Evolutionary conservation across 2,888 invertebrate species (phyloP).

Genomic region (Caenorhabditis sp.): DNA sequence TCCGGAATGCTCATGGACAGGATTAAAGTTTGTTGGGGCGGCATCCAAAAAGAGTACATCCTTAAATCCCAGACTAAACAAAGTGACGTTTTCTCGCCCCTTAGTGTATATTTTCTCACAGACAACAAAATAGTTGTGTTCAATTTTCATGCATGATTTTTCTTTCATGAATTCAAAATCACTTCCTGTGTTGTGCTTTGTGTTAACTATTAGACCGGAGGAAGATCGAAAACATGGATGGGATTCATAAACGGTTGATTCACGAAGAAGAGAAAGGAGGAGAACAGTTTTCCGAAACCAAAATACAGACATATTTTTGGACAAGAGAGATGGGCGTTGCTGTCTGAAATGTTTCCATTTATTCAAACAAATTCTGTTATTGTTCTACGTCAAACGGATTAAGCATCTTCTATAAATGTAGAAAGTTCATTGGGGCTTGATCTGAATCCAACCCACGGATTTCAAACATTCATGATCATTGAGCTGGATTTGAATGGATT

Average conservation of each 20-base stretch:
- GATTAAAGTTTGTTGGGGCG: constrained; percentile 34
- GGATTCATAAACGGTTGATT: too few species aligned
- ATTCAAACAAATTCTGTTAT: constrained; percentile 13
- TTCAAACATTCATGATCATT: constrained; percentile 4
- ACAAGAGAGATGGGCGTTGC: not conserved
- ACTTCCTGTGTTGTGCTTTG: constrained; percentile 12
- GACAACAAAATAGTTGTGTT: constrained; percentile 26
- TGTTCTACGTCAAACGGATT: constrained; percentile 25
- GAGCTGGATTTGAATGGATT: constrained; percentile 8
- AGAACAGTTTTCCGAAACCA: not conserved
- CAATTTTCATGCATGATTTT: constrained; percentile 55
- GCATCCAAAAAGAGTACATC: constrained; percentile 13
- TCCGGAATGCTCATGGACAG: constrained; percentile 2
- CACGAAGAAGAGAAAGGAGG: too few species aligned
- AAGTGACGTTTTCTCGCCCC: constrained; percentile 9
- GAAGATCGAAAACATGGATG: not conserved
- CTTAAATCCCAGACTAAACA: constrained; percentile 7
- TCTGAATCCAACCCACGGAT: constrained; percentile 27
- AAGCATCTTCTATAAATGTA: not conserved
- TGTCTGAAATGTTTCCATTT: constrained; percentile 8
- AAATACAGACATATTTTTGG: too few species aligned
- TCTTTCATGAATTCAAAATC: constrained; percentile 46
- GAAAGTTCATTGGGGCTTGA: constrained; percentile 1
- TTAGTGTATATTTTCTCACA: not conserved
- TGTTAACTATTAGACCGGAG: constrained; percentile 18